These are phyloP conservation scores for Thereva nobilitata DNA, from an alignment of 2,888 invertebrate species.

Conservation along the genomic window DNA sequence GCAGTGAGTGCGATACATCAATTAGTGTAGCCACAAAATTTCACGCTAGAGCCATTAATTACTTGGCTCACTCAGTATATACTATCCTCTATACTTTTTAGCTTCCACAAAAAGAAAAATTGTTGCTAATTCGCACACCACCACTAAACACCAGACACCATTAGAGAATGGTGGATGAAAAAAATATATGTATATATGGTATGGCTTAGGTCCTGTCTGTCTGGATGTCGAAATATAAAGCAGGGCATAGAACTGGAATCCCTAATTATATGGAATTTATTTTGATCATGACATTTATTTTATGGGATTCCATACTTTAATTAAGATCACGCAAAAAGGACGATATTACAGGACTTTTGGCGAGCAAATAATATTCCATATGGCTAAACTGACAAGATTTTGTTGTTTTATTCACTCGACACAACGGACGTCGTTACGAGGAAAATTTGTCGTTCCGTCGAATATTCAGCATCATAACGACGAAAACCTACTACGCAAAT, in stretches of 20 bases:
- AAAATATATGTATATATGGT: constrained; percentile 54
- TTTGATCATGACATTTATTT: background rate
- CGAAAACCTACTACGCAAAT: too few relatives aligned
- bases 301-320: background rate
- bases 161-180: constrained; percentile 67
- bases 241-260: constrained; percentile 60
- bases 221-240: constrained; percentile 72
- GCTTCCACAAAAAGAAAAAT: constrained; percentile 45
- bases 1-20: constrained; percentile 35
- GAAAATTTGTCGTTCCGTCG: too few relatives aligned
- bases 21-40: constrained; percentile 37
- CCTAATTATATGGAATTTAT: background rate
- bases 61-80: constrained; percentile 34
- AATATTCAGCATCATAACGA: too few relatives aligned
- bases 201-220: constrained; percentile 63
- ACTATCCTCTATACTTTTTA: background rate
- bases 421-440: too few relatives aligned
- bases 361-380: too few relatives aligned
- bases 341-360: too few relatives aligned
- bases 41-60: constrained; percentile 31
- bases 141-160: constrained; percentile 63
- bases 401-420: too few relatives aligned
- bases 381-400: too few relatives aligned
- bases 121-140: constrained; percentile 55
- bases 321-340: too few relatives aligned